Conservation (phyloP, 2,888 invertebrate genomes). For the Tineola bisselliella region DNA sequence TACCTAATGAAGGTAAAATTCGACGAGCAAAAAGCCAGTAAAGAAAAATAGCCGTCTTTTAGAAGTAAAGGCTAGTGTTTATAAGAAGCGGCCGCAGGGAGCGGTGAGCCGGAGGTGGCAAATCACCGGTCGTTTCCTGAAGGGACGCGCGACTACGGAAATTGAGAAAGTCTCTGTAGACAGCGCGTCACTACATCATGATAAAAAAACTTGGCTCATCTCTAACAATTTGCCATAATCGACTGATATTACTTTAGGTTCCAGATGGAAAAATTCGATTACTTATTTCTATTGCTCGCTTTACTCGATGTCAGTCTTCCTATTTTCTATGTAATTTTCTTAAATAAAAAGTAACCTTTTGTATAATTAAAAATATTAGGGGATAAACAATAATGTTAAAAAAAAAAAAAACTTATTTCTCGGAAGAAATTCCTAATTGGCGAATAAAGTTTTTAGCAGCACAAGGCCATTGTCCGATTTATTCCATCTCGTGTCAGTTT, state of each 20-base stretch:
- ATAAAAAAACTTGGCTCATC: conserved; percentile 27
- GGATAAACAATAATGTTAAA: not conserved
- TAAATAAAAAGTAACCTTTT: not conserved
- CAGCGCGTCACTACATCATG: conserved; percentile 24
- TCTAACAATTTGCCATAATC: conserved; percentile 21
- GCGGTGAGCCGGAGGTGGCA: conserved; percentile 41
- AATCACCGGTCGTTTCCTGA: conserved; percentile 44
- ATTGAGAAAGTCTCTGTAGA: conserved; percentile 39
- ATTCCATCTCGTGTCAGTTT: not conserved
- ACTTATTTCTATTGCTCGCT: not conserved
- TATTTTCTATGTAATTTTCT: not conserved
- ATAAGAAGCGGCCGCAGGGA: conserved; percentile 26
- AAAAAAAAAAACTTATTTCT: not conserved
- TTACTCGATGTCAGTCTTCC: not conserved
- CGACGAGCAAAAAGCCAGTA: not conserved
- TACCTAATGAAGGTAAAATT: not conserved
- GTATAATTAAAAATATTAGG: not conserved
- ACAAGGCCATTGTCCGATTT: not conserved
- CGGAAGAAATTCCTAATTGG: not conserved
- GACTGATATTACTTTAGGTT: conserved; percentile 9
- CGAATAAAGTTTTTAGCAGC: not conserved
- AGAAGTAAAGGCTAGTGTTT: conserved; percentile 25
- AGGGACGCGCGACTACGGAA: conserved; percentile 34
- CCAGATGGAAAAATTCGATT: not conserved
- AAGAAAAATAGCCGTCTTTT: conserved; percentile 12